phyloP scores from a whole-genome alignment of 2,888 invertebrate genomes.

The Rotaria macrura region DNA sequence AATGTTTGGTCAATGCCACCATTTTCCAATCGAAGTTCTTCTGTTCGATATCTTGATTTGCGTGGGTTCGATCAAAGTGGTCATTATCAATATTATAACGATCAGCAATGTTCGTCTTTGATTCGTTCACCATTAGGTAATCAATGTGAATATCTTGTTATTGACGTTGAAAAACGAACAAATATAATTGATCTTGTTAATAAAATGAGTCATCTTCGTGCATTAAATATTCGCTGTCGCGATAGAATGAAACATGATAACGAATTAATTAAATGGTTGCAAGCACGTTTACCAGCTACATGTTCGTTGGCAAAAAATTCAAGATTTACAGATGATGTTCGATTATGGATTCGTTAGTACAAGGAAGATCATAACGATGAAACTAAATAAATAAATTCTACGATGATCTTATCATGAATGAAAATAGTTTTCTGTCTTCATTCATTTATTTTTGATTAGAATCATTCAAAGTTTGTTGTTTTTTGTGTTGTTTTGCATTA shows the following conservation, averaged over 20 bases:
- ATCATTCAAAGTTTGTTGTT: no score
- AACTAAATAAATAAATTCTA: no score
- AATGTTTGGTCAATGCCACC: background rate
- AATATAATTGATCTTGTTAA: background rate
- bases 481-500: no score
- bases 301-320: background rate
- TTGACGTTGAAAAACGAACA: background rate
- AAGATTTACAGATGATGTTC: background rate
- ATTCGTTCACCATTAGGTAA: background rate
- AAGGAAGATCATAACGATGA: background rate
- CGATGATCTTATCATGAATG: no score
- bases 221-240: background rate
- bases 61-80: background rate
- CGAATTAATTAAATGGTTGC: background rate
- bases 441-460: no score
- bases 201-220: background rate
- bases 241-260: background rate
- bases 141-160: background rate
- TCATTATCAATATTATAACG: background rate
- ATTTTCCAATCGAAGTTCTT: background rate
- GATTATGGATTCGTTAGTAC: background rate
- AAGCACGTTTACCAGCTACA: background rate
- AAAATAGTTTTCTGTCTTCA: no score
- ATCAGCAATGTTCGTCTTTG: background rate
- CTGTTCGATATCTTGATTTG: background rate